These are phyloP conservation scores for Steinernema feltiae DNA, from an alignment of 1,140 invertebrate species.

Conservation along the genomic window DNA sequence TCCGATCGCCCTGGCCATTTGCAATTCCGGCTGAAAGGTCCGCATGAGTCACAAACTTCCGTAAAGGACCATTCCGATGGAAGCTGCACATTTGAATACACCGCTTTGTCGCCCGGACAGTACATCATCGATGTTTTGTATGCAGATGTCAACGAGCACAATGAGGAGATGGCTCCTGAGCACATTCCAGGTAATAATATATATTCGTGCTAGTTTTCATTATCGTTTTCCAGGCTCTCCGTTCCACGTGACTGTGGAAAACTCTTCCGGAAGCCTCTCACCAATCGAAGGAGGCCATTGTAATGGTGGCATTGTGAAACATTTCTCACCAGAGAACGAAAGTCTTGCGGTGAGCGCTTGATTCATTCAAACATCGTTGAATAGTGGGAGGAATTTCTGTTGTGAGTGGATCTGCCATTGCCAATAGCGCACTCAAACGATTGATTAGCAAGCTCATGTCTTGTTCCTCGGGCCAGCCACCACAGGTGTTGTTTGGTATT, in stretches of 20 bases:
- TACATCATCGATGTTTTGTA: neutral
- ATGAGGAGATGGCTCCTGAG: neutral
- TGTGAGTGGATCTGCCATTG: too few relatives aligned
- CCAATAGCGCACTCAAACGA: neutral
- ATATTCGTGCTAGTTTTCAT: neutral
- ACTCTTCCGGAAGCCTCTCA: neutral
- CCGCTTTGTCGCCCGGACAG: neutral
- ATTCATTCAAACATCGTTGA: too few relatives aligned
- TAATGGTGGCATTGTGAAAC: neutral
- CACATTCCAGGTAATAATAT: conserved; percentile 7
- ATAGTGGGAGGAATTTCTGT: too few relatives aligned
- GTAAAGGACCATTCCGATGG: neutral
- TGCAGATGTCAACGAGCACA: neutral
- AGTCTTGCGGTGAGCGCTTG: too few relatives aligned
- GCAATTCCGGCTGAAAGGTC: neutral
- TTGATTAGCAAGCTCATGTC: neutral
- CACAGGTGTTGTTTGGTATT: conserved; percentile 10
- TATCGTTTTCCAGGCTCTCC: neutral
- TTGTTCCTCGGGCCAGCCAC: neutral
- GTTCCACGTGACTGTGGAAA: neutral
- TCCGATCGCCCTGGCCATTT: neutral
- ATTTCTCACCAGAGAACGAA: too few relatives aligned
- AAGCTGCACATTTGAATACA: neutral
- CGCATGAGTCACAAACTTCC: neutral
- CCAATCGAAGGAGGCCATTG: neutral